Evolutionary conservation across 2,113 vertebrate genomes (phyloP).

Genomic region (Catharus minimus): DNA sequence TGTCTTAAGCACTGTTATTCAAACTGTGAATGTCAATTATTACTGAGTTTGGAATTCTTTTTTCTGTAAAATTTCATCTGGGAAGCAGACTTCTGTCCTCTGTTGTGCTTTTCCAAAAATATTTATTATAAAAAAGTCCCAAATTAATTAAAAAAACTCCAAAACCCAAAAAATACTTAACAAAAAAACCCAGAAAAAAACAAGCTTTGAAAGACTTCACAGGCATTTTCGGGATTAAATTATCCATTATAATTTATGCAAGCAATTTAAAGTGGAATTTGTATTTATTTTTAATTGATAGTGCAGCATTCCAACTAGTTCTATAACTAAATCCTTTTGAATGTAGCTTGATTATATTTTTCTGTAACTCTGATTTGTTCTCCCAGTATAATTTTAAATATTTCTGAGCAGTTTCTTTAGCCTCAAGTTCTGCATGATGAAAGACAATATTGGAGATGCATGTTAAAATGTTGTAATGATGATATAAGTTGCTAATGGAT

Average conservation of each 20-base stretch:
- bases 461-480: background rate
- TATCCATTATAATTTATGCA: background rate
- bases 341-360: background rate
- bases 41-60: background rate
- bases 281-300: background rate
- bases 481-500: background rate
- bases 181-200: rapidly evolving
- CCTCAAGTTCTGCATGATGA: background rate
- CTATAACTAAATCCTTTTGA: background rate
- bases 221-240: background rate
- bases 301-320: background rate
- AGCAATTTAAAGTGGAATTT: background rate
- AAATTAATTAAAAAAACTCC: background rate
- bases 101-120: background rate
- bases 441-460: background rate
- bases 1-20: background rate
- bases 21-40: background rate
- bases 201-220: background rate
- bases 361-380: background rate
- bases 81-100: background rate
- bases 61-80: background rate
- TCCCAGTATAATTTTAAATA: background rate
- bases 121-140: background rate
- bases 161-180: background rate
- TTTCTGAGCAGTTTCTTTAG: background rate